These are phyloP conservation scores for Ailurus styani DNA, from an alignment of 2,113 vertebrate species.

Conservation along the genomic window DNA sequence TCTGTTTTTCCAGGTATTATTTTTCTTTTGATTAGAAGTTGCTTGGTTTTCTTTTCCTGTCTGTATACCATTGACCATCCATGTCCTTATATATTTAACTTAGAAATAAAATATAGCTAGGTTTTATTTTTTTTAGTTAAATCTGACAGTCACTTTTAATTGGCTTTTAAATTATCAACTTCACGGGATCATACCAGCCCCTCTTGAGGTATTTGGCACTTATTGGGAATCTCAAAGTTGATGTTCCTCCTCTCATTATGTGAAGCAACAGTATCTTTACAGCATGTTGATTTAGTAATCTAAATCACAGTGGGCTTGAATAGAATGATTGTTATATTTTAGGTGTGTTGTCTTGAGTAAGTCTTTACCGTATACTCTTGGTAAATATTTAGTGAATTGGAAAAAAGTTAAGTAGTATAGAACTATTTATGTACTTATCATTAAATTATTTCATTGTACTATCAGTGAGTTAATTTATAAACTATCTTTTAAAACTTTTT, in stretches of 20 bases:
- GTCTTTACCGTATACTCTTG: neutral
- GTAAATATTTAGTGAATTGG: neutral
- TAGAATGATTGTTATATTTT: neutral
- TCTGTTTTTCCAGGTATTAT: neutral
- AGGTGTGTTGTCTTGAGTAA: neutral
- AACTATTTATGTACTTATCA: neutral
- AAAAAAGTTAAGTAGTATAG: neutral
- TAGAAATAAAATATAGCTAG: neutral
- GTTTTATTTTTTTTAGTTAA: neutral
- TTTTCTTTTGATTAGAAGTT: slow-evolving; percentile 26
- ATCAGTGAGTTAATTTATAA: slow-evolving; percentile 40
- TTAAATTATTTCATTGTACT: slow-evolving; percentile 25
- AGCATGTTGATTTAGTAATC: neutral
- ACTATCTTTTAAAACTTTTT: slow-evolving; percentile 43
- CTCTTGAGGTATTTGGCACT: neutral
- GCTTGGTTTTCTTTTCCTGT: neutral
- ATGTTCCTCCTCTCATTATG: neutral
- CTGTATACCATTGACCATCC: neutral
- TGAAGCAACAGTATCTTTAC: neutral
- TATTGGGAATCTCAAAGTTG: neutral
- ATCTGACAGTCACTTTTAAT: neutral
- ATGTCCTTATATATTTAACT: neutral
- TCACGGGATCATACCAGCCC: neutral
- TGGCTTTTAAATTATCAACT: neutral
- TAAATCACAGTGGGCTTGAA: slow-evolving; percentile 22